A percentile compares a stretch with the other conserved stretches of the same genome.
These are phyloP conservation scores for Cephus nigrinus DNA, from an alignment of 2,888 invertebrate species.

Conservation along the genomic window DNA sequence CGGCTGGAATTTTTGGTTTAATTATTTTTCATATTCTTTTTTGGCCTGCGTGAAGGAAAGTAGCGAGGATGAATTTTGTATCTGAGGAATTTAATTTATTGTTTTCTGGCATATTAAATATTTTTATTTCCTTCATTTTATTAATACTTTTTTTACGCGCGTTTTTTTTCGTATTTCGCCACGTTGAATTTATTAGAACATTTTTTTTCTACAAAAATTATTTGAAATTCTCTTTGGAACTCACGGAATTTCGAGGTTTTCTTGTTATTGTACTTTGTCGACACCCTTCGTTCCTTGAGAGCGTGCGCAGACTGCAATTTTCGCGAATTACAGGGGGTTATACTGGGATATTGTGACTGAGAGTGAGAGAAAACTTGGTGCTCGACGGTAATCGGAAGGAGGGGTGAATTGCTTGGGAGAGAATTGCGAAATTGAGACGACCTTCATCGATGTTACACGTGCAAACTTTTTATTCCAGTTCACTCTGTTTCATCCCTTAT, in stretches of 20 bases:
- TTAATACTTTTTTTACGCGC: too few species aligned
- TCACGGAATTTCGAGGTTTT: background rate
- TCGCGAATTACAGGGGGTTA: background rate
- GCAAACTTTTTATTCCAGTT: constrained; percentile 17
- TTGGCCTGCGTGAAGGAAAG: background rate
- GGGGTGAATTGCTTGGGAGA: background rate
- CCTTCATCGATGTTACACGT: background rate
- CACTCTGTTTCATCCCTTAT: constrained; percentile 22
- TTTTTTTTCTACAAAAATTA: background rate
- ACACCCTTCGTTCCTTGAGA: background rate
- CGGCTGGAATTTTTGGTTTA: background rate
- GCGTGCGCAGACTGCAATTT: background rate
- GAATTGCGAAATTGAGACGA: background rate
- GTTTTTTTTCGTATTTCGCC: background rate
- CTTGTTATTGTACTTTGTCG: background rate
- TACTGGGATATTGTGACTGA: background rate
- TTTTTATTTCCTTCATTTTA: background rate
- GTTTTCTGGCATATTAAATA: background rate
- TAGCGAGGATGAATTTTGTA: background rate
- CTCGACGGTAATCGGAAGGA: background rate
- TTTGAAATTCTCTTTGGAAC: background rate
- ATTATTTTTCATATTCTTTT: background rate
- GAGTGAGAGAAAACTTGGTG: background rate
- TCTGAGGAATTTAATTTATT: background rate
- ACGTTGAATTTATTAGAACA: background rate